A percentile compares a stretch with the other conserved stretches of the same genome.
Conservation (phyloP, 35 echinoderm and acorn worm species). For the Apostichopus californicus region DNA sequence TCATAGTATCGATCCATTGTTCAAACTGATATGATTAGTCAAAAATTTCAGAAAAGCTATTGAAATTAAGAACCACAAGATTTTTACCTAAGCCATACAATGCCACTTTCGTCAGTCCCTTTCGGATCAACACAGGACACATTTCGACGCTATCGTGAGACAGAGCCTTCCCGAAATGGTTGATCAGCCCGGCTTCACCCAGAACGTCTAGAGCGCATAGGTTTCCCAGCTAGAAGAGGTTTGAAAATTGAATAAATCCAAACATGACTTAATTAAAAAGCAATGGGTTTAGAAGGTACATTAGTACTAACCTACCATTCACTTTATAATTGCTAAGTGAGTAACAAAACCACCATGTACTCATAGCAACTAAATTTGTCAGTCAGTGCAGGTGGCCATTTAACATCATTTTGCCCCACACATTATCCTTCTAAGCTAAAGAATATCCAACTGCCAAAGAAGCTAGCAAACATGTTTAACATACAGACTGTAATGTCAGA, state of each 20-base stretch:
- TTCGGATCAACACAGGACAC: conserved; percentile 51
- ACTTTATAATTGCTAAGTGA: neutral
- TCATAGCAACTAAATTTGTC: no score
- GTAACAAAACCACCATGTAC: neutral
- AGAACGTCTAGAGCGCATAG: conserved; percentile 58
- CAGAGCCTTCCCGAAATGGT: conserved; percentile 58
- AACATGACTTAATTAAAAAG: neutral
- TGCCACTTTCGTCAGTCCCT: conserved; percentile 62
- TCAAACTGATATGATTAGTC: no score
- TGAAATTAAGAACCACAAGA: no score
- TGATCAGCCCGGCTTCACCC: conserved; percentile 55
- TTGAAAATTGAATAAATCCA: neutral
- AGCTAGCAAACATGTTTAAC: no score
- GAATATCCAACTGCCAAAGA: no score
- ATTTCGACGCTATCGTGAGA: conserved; percentile 59
- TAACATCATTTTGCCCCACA: neutral
- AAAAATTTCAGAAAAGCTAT: no score
- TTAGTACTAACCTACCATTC: no score
- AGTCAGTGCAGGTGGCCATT: neutral
- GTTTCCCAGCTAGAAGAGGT: conserved; percentile 38
- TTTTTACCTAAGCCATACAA: conserved; percentile 60
- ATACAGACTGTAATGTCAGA: no score
- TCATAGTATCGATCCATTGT: no score
- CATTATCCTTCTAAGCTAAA: neutral
- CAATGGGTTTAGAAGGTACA: no score